Conservation (phyloP, 2,888 invertebrate species). For the Priapulus caudatus region DNA sequence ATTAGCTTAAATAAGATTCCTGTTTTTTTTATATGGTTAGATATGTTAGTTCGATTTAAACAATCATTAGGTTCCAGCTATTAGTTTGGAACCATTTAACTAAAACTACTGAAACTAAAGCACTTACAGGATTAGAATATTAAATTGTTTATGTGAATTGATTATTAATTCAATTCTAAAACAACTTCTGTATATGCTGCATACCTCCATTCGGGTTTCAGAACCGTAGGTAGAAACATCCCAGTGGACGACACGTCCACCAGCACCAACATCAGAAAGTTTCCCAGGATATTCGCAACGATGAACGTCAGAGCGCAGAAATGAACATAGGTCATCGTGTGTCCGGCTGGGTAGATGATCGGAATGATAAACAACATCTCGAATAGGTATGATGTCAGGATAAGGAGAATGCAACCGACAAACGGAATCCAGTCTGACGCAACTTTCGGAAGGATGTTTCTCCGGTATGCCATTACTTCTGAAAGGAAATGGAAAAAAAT, state of each 20-base stretch:
- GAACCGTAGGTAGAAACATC: background rate
- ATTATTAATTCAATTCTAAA: too few species aligned
- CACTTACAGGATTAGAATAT: too few species aligned
- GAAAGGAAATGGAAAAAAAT: too few species aligned
- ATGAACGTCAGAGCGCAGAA: background rate
- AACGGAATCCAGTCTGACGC: background rate
- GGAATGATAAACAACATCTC: background rate
- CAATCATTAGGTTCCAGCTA: too few species aligned
- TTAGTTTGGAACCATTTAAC: too few species aligned
- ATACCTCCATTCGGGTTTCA: conserved; percentile 1
- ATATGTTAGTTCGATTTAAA: too few species aligned
- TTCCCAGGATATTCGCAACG: background rate
- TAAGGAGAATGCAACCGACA: background rate
- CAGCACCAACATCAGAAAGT: background rate
- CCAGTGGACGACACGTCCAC: background rate
- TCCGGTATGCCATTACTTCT: background rate
- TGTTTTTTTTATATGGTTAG: too few species aligned
- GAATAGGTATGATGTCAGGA: background rate
- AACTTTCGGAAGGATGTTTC: background rate
- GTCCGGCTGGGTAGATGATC: background rate
- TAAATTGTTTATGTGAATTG: too few species aligned
- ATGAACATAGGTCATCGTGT: background rate
- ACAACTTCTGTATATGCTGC: too few species aligned
- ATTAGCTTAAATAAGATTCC: too few species aligned
- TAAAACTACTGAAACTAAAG: too few species aligned